Conservation (phyloP, 2,888 invertebrate species). For the Gnatocerus cornutus region DNA sequence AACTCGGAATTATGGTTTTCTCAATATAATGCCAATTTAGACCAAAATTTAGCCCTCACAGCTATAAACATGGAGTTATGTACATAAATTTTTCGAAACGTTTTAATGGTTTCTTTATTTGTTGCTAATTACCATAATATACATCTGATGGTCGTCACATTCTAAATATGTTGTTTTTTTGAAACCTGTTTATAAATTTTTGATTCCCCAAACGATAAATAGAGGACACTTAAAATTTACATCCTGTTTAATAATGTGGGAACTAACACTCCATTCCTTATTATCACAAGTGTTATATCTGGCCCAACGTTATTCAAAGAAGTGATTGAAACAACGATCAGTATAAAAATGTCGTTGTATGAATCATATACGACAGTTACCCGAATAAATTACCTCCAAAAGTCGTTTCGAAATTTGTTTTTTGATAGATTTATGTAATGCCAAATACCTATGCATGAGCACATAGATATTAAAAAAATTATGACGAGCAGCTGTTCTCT, state of each 20-base stretch:
- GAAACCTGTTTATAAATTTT: constrained; percentile 19
- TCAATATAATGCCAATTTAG: not conserved
- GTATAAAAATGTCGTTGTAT: not conserved
- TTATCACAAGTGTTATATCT: not conserved
- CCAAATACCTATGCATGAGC: not conserved
- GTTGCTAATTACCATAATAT: constrained; percentile 13
- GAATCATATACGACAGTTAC: not conserved
- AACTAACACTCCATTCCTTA: constrained; percentile 21
- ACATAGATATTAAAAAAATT: not conserved
- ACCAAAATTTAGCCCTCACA: not conserved
- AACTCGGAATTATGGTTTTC: not conserved
- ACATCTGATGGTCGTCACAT: constrained; percentile 3
- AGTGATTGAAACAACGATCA: constrained; percentile 19
- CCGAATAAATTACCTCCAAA: constrained; percentile 21
- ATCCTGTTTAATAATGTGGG: constrained; percentile 30
- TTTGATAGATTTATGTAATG: not conserved
- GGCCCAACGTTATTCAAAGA: not conserved
- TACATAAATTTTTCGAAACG: not conserved
- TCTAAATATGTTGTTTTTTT: constrained; percentile 11
- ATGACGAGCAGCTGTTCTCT: too few relatives aligned
- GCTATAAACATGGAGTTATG: constrained; percentile 2
- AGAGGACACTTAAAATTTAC: constrained; percentile 24
- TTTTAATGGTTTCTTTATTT: constrained; percentile 14
- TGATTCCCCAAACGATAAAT: constrained; percentile 17
- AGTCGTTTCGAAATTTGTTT: not conserved